Percentiles rank a stretch among this genome's conserved stretches.
Conservation (phyloP, 2,888 invertebrate species). For the Oscheius onirici region DNA sequence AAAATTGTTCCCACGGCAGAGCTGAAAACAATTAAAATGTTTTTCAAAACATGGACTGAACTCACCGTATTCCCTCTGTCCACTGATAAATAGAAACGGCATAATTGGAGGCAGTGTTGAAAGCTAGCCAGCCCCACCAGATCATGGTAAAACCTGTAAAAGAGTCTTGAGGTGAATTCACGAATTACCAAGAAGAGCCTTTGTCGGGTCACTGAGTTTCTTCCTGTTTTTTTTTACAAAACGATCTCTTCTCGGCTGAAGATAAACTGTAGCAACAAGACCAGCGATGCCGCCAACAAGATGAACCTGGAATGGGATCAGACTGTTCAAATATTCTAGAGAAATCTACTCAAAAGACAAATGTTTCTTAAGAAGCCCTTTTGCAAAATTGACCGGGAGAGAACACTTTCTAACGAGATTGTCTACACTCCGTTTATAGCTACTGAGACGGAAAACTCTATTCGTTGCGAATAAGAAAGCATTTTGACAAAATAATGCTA, state of each 20-base stretch:
- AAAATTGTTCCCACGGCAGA: conserved; percentile 63
- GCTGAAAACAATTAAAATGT: conserved; percentile 34
- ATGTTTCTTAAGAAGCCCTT: no score
- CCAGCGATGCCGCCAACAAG: conserved; percentile 65
- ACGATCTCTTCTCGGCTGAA: conserved; percentile 56
- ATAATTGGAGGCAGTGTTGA: conserved; percentile 66
- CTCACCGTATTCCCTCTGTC: conserved; percentile 62
- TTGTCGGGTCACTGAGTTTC: conserved; percentile 65
- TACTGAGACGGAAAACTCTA: no score
- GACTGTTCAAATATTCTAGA: not conserved
- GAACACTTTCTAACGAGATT: not conserved
- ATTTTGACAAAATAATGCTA: no score
- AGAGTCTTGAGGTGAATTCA: no score
- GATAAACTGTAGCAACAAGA: conserved; percentile 64
- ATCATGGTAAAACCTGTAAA: conserved; percentile 68
- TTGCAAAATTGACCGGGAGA: no score
- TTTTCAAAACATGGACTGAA: not conserved
- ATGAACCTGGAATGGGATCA: conserved; percentile 42
- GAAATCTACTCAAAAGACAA: no score
- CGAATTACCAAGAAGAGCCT: conserved; percentile 63
- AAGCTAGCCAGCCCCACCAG: conserved; percentile 68
- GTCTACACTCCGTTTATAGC: no score
- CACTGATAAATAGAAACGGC: conserved; percentile 62
- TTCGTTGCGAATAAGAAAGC: no score
- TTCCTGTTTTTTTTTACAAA: conserved; percentile 56